A percentile compares a stretch with the other conserved stretches of the same genome.
phyloP scores from a whole-genome alignment of 2,888 invertebrate species.

The Mimas tiliae region DNA sequence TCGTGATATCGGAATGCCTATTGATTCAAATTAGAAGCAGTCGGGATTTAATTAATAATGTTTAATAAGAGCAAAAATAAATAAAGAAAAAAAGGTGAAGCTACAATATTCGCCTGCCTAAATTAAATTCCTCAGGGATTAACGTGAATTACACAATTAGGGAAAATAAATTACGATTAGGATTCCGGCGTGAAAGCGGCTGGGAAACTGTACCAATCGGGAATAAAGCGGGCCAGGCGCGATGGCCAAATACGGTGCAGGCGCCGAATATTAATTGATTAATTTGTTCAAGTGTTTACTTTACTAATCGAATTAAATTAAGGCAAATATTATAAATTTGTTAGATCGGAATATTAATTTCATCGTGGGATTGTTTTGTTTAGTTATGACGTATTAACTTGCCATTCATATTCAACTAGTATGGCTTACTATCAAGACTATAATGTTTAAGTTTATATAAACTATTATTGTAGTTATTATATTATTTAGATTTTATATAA shows the following conservation, averaged over 20 bases:
- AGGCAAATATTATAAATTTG: conserved; percentile 47
- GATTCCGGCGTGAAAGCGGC: conserved; percentile 48
- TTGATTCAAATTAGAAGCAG: conserved; percentile 44
- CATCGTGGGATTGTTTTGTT: neutral
- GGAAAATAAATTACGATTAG: conserved; percentile 68
- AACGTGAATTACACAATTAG: conserved; percentile 70
- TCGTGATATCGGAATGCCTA: conserved; percentile 34
- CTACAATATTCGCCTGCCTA: conserved; percentile 44
- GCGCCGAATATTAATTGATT: conserved; percentile 29
- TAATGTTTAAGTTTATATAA: too few relatives aligned
- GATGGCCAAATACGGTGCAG: conserved; percentile 32
- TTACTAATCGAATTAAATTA: conserved; percentile 27
- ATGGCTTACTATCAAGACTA: too few relatives aligned
- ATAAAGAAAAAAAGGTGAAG: conserved; percentile 45
- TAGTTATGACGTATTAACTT: neutral
- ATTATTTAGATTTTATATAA: too few relatives aligned
- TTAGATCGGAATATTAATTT: neutral
- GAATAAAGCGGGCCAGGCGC: conserved; percentile 32
- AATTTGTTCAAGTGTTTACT: conserved; percentile 28
- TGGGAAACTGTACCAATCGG: conserved; percentile 42
- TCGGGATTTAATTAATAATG: conserved; percentile 53
- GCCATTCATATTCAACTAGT: neutral
- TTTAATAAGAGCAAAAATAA: conserved; percentile 46
- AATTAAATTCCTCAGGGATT: conserved; percentile 68
- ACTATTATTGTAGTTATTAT: too few relatives aligned